Evolutionary conservation across 1,140 invertebrate species (phyloP), one percentile per base, ranked within the genome.

Genomic region (Tetramorium alpestre): DNA sequence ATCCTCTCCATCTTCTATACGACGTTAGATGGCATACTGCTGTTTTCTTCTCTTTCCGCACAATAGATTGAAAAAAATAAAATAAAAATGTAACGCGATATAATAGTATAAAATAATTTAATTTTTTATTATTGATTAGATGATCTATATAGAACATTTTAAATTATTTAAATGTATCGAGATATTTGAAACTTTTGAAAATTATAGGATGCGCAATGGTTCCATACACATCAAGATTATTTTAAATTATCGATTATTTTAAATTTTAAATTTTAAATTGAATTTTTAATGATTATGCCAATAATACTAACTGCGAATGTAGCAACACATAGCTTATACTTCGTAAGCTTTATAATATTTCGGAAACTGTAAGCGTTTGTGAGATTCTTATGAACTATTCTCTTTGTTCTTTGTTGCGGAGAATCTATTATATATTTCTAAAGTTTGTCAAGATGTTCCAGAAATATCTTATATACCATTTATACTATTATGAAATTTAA

Each of bases 391-490:
- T 49, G 44, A 78, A 78, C 58, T 64, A 64, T 47, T 16, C 60
- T 58, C 60, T 47, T 64, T 47, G 25, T 56, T 78, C 41, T 65
- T 25, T 33, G 28, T 6, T 33, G 8, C 8, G 22, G 72, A 2
- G 38, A 44, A 38, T 60, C 16, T 76, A 49, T 3, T 33, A 10
- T 33, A 10, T 44, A 77, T 47, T 47, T 28, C 25, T n/a, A 33
- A 64, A 77, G 58, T 85, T 67, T 38, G 25, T 67, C 62, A 47
- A 25, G 13, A 49, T 86, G 28, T 67, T 87, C 44, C 51, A 44
- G 11, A 41, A 44, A 67, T 3, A 56, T 44, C 49, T 38, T 33
- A 25, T 62, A 44, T n/a, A 13, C 28, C 18, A 25, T 38, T 22
- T 62, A 47, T 5, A 47, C 22, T 13, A 33, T 78, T n/a, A 47